Evolutionary conservation across 1,140 invertebrate species (phyloP).

Genomic region (Drosophila melanica): DNA sequence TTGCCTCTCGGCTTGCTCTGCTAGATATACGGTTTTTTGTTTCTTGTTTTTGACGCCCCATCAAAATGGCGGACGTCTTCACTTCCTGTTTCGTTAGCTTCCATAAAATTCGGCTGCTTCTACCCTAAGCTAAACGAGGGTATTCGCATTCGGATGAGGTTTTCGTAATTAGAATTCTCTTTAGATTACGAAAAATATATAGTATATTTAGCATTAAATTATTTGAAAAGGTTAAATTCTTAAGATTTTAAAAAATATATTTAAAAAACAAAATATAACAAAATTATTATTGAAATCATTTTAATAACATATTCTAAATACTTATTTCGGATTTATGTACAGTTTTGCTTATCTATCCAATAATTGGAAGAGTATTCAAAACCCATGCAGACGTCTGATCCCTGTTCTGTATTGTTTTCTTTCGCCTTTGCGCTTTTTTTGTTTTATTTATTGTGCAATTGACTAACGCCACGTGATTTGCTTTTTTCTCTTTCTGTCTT

Average conservation of each 20-base stretch:
- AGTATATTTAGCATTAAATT: too few relatives aligned
- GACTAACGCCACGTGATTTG: constrained; percentile 55
- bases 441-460: constrained; percentile 33
- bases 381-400: too few relatives aligned
- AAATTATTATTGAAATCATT: too few relatives aligned
- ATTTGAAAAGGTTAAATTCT: too few relatives aligned
- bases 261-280: too few relatives aligned
- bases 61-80: constrained; percentile 78
- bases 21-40: neutral
- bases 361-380: neutral
- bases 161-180: too few relatives aligned
- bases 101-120: constrained; percentile 28
- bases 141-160: neutral
- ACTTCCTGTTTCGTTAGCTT: constrained; percentile 62
- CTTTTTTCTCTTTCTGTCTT: constrained; percentile 34
- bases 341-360: too few relatives aligned
- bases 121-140: constrained; percentile 1
- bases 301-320: too few relatives aligned
- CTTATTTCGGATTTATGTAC: too few relatives aligned
- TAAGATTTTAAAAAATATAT: too few relatives aligned
- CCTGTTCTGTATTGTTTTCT: neutral
- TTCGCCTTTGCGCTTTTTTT: constrained; percentile 6
- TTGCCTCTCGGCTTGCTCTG: constrained; percentile 40
- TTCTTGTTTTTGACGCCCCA: constrained; percentile 64
- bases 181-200: too few relatives aligned